Conservation (phyloP, 2,797 vertebrate species). For the Otolemur crassicaudatus region DNA sequence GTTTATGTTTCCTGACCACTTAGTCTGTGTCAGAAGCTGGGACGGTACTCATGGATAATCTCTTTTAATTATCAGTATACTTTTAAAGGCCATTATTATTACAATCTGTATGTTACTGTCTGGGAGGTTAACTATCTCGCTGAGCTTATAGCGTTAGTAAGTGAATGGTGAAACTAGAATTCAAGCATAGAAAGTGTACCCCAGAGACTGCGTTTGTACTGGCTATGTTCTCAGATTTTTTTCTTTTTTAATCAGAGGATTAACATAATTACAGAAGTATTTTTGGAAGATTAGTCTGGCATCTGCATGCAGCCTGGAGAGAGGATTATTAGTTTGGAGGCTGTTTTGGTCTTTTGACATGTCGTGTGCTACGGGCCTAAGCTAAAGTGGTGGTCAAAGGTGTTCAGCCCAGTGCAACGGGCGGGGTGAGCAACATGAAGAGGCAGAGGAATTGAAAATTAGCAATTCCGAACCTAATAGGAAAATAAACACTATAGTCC, state of each 20-base stretch:
- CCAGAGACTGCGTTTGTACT: neutral
- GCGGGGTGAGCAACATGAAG: neutral
- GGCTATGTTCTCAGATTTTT: neutral
- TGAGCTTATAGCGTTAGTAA: neutral
- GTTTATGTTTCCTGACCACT: neutral
- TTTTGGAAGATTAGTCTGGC: constrained; percentile 53
- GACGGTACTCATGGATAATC: neutral
- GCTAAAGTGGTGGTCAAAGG: neutral
- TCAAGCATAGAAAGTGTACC: neutral
- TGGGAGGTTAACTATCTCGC: neutral
- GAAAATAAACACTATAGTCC: neutral
- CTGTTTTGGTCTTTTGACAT: constrained; percentile 56
- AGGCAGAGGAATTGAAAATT: neutral
- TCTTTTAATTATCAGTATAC: neutral
- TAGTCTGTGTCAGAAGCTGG: neutral
- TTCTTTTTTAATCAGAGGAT: constrained; percentile 37
- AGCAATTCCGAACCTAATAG: neutral
- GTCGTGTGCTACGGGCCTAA: neutral
- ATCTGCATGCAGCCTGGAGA: constrained; percentile 16
- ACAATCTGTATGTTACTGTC: neutral
- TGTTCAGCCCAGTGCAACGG: neutral
- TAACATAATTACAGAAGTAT: constrained; percentile 41
- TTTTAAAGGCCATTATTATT: neutral
- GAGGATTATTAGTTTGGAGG: constrained; percentile 46
- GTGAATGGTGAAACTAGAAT: neutral